These are phyloP conservation scores for Heliconius himera DNA, from an alignment of 1,140 invertebrate species.

Conservation along the genomic window DNA sequence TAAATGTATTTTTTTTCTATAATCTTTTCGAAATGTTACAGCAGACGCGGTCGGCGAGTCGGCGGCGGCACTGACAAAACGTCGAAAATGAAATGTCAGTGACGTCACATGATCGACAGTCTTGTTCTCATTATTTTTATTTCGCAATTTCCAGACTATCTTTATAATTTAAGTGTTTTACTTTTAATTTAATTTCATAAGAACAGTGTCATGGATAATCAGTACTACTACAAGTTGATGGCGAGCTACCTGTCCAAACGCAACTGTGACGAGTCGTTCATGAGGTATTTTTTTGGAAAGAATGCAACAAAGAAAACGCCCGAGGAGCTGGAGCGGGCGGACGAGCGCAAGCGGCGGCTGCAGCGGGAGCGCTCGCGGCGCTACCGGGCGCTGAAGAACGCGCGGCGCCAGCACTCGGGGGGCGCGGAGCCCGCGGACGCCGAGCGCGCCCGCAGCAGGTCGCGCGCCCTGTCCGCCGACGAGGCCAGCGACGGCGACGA, in stretches of 20 bases:
- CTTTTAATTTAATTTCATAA: slow-evolving; percentile 32
- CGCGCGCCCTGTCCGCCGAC: slow-evolving; percentile 53
- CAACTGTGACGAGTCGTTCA: slow-evolving; percentile 77
- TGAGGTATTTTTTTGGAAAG: slow-evolving; percentile 77
- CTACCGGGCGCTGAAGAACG: slow-evolving; percentile 73
- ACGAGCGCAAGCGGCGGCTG: slow-evolving; percentile 69
- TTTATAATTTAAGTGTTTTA: slow-evolving; percentile 43
- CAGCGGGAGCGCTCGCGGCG: slow-evolving; percentile 70
- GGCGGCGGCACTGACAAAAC: slow-evolving; percentile 3
- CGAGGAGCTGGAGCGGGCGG: slow-evolving; percentile 73
- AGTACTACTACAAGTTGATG: slow-evolving; percentile 78
- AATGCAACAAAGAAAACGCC: slow-evolving; percentile 73
- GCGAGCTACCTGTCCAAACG: slow-evolving; percentile 75
- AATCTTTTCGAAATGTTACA: too few species aligned
- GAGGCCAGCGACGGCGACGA: slow-evolving; percentile 70
- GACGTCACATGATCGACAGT: slow-evolving; percentile 45
- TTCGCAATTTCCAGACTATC: slow-evolving; percentile 72
- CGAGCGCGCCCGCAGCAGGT: slow-evolving; percentile 46
- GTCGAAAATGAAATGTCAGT: slow-evolving; percentile 24
- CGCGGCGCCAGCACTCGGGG: slow-evolving; percentile 61
- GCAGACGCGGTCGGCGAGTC: neutral
- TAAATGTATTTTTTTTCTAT: too few species aligned
- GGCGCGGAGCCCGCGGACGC: slow-evolving; percentile 46
- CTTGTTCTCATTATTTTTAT: slow-evolving; percentile 78
- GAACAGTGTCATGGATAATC: slow-evolving; percentile 65